phyloP scores from a whole-genome alignment of 2,113 vertebrate genomes.

The Ariopsis seemanni region DNA sequence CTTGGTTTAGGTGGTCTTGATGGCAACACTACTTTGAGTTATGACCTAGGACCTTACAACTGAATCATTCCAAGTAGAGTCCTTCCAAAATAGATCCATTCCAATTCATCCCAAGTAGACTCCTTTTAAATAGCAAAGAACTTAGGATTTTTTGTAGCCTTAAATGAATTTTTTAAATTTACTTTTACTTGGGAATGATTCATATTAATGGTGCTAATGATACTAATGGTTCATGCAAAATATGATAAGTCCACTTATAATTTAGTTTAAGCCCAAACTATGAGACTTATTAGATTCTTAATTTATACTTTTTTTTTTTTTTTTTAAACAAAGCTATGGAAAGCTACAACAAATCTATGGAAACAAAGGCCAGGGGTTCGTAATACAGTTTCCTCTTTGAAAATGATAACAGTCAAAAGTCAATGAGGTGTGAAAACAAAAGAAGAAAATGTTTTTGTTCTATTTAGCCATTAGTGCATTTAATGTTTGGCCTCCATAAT shows the following conservation, averaged over 20 bases:
- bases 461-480: not conserved
- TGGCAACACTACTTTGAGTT: no score
- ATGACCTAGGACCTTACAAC: not conserved
- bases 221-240: not conserved
- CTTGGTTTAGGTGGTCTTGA: no score
- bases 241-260: not conserved
- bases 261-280: not conserved
- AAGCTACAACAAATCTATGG: not conserved
- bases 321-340: not conserved
- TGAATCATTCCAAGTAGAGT: not conserved
- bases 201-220: not conserved
- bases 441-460: not conserved
- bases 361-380: not conserved
- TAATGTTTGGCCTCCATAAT: no score
- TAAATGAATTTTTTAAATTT: not conserved
- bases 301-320: not conserved
- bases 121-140: not conserved
- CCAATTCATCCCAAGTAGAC: not conserved
- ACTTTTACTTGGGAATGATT: not conserved
- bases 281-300: not conserved
- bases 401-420: not conserved
- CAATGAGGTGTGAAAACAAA: not conserved
- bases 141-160: not conserved
- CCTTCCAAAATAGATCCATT: no score
- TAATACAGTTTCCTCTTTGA: not conserved